These are phyloP conservation scores for Cephus cinctus DNA, from an alignment of 1,140 invertebrate species.

Conservation along the genomic window DNA sequence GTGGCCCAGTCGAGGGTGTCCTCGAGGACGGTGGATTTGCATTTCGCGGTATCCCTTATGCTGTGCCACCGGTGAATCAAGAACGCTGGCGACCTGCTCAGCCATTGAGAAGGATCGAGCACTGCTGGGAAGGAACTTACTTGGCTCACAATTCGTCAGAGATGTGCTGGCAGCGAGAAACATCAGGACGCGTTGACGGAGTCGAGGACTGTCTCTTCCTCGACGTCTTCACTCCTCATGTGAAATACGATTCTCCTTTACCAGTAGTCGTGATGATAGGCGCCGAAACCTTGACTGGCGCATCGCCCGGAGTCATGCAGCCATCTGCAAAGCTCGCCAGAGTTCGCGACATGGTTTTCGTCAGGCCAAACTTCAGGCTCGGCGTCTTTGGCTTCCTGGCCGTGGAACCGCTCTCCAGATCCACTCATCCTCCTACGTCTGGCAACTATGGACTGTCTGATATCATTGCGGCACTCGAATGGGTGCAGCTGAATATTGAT, in stretches of 20 bases:
- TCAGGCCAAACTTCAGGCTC: constrained; percentile 76
- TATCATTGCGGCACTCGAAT: constrained; percentile 72
- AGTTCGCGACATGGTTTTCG: constrained; percentile 78
- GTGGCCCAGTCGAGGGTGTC: constrained; percentile 75
- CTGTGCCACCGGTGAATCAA: constrained; percentile 70
- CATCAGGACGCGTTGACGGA: constrained; percentile 65
- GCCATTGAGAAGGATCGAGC: constrained; percentile 63
- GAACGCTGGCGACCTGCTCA: constrained; percentile 73
- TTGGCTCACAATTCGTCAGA: constrained; percentile 66
- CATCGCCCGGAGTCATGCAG: constrained; percentile 64
- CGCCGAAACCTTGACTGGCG: constrained; percentile 72
- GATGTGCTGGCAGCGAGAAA: constrained; percentile 67
- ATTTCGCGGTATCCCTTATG: constrained; percentile 85
- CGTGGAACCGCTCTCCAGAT: constrained; percentile 65
- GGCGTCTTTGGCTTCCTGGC: constrained; percentile 80
- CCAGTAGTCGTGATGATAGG: constrained; percentile 82
- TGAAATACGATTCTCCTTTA: constrained; percentile 69
- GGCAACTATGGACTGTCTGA: constrained; percentile 88
- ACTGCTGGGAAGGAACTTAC: constrained; percentile 80
- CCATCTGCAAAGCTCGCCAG: constrained; percentile 67
- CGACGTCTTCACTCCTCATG: constrained; percentile 73
- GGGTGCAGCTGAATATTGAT: constrained; percentile 78
- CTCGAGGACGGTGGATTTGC: constrained; percentile 74
- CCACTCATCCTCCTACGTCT: constrained; percentile 70
- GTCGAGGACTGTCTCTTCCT: constrained; percentile 79